Base-by-base conservation (phyloP, 1,140 invertebrate species). In the Drosophila melanica region DNA sequence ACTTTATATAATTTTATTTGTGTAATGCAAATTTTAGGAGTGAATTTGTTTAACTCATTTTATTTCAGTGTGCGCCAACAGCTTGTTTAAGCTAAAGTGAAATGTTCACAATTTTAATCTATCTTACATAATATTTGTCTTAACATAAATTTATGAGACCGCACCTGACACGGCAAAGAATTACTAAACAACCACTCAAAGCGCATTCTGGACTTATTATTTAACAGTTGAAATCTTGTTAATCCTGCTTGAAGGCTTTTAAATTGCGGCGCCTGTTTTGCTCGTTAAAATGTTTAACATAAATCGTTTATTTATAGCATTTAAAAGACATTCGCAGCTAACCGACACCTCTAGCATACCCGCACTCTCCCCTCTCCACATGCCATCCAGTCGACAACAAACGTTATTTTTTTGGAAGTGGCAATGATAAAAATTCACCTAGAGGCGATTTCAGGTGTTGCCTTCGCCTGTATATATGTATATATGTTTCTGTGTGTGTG, bases 261-360 rank as follows among this genome's bases (percentile, higher is more conserved):
- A 55, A 58, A 65, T 58, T 50, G 45, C n/a, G 1, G 48, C 55
- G 64, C 35, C 20, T 41, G 14, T 55, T 73, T 73, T 68, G 70
- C 68, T 68, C 70, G 70, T 60, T 68, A 54, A 68, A 73, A 60
- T 73, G 65, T 73, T 68, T 11, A 54, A 59, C 48, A 57, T 68
- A 73, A 67, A 73, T 68, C 64, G 70, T 30, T 73, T 73, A 68
- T 60, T 73, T 73, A 68, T 60, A 47, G 55, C 55, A 73, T 54
- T 72, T 72, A 72, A 72, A 54, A 66, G 23, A 20, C 63, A 51
- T 39, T 37, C 45, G 62, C 33, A 48, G 54, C 20, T 23, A 23
- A 23, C 2, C 1, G 16, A 33, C 10, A 54, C 7, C 62, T 53
- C 23, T 8, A 11, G 1, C 5, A 3, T 10, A 10, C 10, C 11